Evolutionary conservation across 1,140 invertebrate species (phyloP).

Genomic region (Stratiolaelaps scimitus): DNA sequence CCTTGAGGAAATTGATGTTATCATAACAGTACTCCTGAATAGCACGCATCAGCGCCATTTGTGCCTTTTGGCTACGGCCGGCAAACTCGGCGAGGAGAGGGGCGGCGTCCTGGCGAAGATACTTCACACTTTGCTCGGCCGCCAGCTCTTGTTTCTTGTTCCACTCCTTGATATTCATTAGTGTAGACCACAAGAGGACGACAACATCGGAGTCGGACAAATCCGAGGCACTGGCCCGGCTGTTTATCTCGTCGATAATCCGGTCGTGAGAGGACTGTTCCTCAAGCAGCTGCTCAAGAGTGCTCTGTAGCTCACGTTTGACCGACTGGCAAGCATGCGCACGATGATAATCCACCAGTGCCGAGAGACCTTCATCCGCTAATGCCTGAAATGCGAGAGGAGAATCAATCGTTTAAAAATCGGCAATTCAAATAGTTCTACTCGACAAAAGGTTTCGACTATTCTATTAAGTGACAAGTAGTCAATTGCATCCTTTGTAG

Average conservation of each 20-base stretch:
- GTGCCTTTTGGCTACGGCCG: constrained; percentile 55
- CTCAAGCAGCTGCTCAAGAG: constrained; percentile 62
- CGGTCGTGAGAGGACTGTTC: constrained; percentile 67
- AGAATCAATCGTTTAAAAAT: too few species aligned
- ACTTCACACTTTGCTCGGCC: constrained; percentile 81
- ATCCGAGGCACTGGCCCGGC: constrained; percentile 62
- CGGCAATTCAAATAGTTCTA: too few species aligned
- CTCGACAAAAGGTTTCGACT: too few species aligned
- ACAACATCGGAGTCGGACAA: constrained; percentile 81
- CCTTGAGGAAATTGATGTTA: constrained; percentile 97
- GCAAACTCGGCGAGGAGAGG: constrained; percentile 72
- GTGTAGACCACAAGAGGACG: constrained; percentile 65
- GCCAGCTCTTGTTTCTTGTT: constrained; percentile 95
- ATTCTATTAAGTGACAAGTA: too few species aligned
- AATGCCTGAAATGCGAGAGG: constrained; percentile 30
- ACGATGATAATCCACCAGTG: constrained; percentile 36
- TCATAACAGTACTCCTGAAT: constrained; percentile 95
- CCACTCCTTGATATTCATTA: constrained; percentile 90
- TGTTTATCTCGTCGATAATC: constrained; percentile 65
- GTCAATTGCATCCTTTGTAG: too few species aligned
- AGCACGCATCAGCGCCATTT: constrained; percentile 71
- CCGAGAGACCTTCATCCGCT: constrained; percentile 33
- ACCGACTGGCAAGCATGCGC: constrained; percentile 60
- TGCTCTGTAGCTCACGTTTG: constrained; percentile 61
- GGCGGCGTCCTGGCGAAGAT: constrained; percentile 63